A percentile compares a stretch with the other conserved stretches of the same genome.
Conservation (phyloP, 2,888 invertebrate species). For the Pristionchus fissidentatus region DNA sequence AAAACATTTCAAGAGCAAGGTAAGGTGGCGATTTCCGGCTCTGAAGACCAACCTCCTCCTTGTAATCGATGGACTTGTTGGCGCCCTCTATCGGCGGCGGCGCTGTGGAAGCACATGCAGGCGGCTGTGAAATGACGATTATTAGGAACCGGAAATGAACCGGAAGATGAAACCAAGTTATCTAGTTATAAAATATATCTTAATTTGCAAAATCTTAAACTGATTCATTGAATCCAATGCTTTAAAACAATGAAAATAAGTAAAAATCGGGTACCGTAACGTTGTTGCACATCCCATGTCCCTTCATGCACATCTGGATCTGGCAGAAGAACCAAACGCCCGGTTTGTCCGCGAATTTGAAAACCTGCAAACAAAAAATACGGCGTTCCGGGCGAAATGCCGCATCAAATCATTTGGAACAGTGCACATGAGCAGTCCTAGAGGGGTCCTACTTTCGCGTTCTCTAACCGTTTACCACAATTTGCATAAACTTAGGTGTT, state of each 20-base stretch:
- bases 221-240: background rate
- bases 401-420: too few relatives aligned
- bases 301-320: slow-evolving; percentile 76
- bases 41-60: slow-evolving; percentile 7
- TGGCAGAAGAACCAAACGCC: slow-evolving; percentile 76
- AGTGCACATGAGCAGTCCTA: too few relatives aligned
- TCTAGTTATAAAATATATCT: background rate
- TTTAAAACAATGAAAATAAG: background rate
- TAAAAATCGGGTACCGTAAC: slow-evolving; percentile 63
- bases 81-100: background rate
- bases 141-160: background rate
- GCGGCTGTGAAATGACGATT: too few relatives aligned
- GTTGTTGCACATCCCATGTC: slow-evolving; percentile 72
- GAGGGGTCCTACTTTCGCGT: too few relatives aligned
- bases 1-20: background rate
- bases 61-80: slow-evolving; percentile 28
- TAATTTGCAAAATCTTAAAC: too few relatives aligned
- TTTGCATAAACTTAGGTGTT: too few relatives aligned
- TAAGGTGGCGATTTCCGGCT: background rate
- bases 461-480: too few relatives aligned
- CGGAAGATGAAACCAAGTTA: background rate
- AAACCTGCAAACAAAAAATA: slow-evolving; percentile 66
- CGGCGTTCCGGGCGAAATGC: too few relatives aligned
- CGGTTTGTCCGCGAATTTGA: slow-evolving; percentile 76
- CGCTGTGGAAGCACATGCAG: slow-evolving; percentile 53